Evolutionary conservation across 92 coral and sea anemone genomes (phyloP).

Genomic region (Montipora capitata): DNA sequence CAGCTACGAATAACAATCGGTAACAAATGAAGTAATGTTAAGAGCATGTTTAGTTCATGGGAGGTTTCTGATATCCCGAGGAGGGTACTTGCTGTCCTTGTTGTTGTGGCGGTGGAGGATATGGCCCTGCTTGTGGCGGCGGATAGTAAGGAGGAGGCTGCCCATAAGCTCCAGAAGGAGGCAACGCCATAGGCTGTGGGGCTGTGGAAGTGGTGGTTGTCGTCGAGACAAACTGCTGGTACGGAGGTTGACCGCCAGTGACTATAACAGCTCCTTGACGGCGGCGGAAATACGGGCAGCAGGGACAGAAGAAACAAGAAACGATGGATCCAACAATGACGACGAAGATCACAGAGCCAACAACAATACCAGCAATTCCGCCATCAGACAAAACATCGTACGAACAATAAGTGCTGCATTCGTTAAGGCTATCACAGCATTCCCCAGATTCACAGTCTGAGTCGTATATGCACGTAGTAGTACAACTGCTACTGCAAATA

Average conservation of each 20-base stretch:
- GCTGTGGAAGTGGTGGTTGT: not conserved
- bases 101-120: not conserved
- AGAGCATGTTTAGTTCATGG: not conserved
- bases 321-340: conserved; percentile 6
- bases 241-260: not conserved
- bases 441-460: conserved; percentile 18
- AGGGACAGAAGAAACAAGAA: conserved; percentile 40
- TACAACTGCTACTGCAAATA: not conserved
- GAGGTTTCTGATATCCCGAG: too few species aligned
- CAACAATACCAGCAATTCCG: not conserved
- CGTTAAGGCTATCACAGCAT: not conserved
- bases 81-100: not conserved
- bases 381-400: not conserved
- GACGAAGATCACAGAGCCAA: not conserved
- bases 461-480: not conserved
- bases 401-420: not conserved
- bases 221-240: conserved; percentile 10
- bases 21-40: too few species aligned
- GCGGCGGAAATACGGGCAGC: conserved; percentile 43
- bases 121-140: not conserved
- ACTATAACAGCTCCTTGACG: conserved; percentile 35
- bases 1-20: too few species aligned
- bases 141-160: conserved; percentile 32
- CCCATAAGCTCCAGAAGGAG: conserved; percentile 2
- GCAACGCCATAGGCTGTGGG: not conserved